Evolutionary conservation across 2,888 invertebrate species (phyloP).

Genomic region (Bellardia pandia): DNA sequence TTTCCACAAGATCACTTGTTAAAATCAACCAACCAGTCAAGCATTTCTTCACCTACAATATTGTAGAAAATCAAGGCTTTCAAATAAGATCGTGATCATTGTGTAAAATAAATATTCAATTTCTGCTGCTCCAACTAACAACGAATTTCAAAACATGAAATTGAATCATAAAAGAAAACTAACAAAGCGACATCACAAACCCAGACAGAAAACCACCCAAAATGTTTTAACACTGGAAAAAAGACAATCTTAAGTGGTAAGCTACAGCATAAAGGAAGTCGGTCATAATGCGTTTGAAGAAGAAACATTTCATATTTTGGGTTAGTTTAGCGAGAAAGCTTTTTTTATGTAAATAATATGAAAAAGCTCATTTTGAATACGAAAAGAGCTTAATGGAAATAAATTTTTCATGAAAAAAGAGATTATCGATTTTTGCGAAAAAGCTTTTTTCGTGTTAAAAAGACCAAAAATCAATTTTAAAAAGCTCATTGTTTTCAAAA

Average conservation of each 20-base stretch:
- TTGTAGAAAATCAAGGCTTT: constrained; percentile 2
- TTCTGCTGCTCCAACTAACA: constrained; percentile 45
- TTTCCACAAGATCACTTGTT: constrained; percentile 44
- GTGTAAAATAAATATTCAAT: constrained; percentile 51
- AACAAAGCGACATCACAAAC: constrained; percentile 3
- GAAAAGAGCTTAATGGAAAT: no score
- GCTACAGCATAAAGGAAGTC: background rate
- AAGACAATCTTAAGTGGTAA: background rate
- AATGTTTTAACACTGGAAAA: background rate
- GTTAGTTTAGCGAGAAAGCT: no score
- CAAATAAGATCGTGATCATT: constrained; percentile 53
- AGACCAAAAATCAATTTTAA: no score
- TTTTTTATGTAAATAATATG: no score
- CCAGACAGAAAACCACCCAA: constrained; percentile 34
- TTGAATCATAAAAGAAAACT: constrained; percentile 44
- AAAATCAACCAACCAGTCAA: constrained; percentile 49
- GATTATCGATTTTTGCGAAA: no score
- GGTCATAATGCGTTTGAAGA: no score
- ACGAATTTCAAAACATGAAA: constrained; percentile 41
- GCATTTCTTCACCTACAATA: constrained; percentile 19
- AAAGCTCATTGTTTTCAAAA: no score
- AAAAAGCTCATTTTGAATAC: no score
- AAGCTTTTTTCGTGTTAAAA: no score
- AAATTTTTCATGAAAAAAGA: no score
- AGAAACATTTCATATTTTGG: no score